A percentile compares a stretch with the other conserved stretches of the same genome.
phyloP scores from a whole-genome alignment of 2,797 vertebrate genomes.

The Emydoidea blandingii region DNA sequence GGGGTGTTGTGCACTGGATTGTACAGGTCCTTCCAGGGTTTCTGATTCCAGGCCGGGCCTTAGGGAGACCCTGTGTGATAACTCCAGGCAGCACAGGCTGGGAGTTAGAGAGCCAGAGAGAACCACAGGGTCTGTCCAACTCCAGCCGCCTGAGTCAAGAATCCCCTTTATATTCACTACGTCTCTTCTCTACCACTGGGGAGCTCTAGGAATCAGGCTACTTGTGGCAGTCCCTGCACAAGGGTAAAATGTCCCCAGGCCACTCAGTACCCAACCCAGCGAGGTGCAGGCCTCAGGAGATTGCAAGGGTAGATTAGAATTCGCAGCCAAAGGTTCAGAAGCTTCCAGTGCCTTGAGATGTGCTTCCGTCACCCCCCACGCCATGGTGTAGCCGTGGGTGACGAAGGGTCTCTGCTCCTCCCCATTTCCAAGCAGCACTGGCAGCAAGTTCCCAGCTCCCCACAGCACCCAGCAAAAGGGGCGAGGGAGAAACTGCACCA shows the following conservation, averaged over 20 bases:
- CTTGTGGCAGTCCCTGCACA: not conserved
- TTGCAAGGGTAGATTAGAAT: not conserved
- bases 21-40: rapidly evolving
- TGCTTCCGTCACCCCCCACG: not conserved
- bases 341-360: not conserved
- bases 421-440: not conserved
- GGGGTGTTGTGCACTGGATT: rapidly evolving
- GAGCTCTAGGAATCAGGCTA: not conserved
- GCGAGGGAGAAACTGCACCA: not conserved
- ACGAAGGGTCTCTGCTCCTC: not conserved
- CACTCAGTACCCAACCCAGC: not conserved
- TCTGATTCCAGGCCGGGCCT: rapidly evolving
- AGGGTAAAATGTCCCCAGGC: not conserved
- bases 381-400: not conserved
- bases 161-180: not conserved
- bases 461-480: not conserved
- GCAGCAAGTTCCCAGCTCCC: not conserved
- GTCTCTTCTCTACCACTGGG: not conserved
- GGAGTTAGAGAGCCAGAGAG: not conserved
- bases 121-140: not conserved
- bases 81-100: rapidly evolving
- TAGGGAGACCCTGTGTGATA: rapidly evolving
- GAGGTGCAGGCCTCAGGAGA: not conserved
- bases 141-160: not conserved
- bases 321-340: not conserved